These are phyloP conservation scores for Condylostylus longicornis DNA, from an alignment of 1,140 invertebrate genomes.

Conservation along the genomic window DNA sequence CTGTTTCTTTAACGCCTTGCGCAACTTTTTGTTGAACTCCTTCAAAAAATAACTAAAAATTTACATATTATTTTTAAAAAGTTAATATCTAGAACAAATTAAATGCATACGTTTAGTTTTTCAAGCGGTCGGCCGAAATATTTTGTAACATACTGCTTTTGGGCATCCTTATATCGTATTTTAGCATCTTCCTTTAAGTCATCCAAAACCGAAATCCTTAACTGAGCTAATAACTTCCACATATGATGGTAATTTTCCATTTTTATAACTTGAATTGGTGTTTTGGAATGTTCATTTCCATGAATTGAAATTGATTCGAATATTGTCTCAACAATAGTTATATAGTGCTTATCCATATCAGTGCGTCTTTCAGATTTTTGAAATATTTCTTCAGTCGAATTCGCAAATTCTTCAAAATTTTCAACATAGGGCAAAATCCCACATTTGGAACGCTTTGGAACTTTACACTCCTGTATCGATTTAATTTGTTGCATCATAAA, in stretches of 20 bases:
- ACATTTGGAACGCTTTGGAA: slow-evolving; percentile 63
- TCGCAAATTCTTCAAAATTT: slow-evolving; percentile 84
- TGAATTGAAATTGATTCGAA: slow-evolving; percentile 70
- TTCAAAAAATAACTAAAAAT: slow-evolving; percentile 79
- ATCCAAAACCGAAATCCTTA: slow-evolving; percentile 86
- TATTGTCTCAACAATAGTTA: slow-evolving; percentile 68
- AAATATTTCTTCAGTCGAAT: slow-evolving; percentile 75
- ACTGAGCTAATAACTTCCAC: slow-evolving; percentile 67
- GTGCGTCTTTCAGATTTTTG: slow-evolving; percentile 71
- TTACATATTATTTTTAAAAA: too few species aligned
- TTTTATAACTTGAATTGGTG: slow-evolving; percentile 84
- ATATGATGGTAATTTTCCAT: slow-evolving; percentile 98
- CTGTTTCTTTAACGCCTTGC: slow-evolving; percentile 88
- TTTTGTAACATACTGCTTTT: slow-evolving; percentile 79
- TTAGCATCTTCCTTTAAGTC: slow-evolving; percentile 80
- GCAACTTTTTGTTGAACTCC: slow-evolving; percentile 80
- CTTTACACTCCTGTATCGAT: slow-evolving; percentile 64
- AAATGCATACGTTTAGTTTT: slow-evolving; percentile 67
- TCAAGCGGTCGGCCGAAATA: slow-evolving; percentile 92
- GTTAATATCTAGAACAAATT: background rate
- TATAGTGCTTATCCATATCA: slow-evolving; percentile 95
- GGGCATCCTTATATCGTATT: slow-evolving; percentile 76
- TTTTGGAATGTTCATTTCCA: slow-evolving; percentile 78
- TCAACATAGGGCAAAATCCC: slow-evolving; percentile 83
- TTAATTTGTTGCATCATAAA: slow-evolving; percentile 79